Evolutionary conservation across 2,113 vertebrate species (phyloP).

Genomic region (Microcebus murinus): DNA sequence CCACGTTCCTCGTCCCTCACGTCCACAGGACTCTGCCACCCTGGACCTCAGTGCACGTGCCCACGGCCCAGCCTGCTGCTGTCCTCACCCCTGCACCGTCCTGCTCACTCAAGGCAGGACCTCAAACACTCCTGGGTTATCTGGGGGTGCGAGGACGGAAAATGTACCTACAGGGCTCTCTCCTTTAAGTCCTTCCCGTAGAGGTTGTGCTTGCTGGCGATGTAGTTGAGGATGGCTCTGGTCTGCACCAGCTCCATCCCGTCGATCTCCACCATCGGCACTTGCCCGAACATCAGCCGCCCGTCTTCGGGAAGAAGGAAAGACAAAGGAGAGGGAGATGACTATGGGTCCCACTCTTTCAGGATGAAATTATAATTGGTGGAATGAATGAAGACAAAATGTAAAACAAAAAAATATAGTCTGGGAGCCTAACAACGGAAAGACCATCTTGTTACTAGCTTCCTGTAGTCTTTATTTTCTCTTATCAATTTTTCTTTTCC

Average conservation of each 20-base stretch:
- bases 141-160: background rate
- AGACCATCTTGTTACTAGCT: background rate
- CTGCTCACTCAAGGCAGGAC: background rate
- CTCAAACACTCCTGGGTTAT: background rate
- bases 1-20: background rate
- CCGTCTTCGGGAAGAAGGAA: no score
- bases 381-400: background rate
- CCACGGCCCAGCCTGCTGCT: background rate
- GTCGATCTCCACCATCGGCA: no score
- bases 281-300: no score
- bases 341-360: no score
- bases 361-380: background rate
- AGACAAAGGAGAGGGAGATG: no score
- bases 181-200: constrained; percentile 82
- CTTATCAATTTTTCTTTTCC: background rate
- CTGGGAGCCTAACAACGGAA: background rate
- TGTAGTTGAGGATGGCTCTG: no score
- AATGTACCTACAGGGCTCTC: constrained; percentile 85
- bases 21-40: background rate
- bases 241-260: no score
- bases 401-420: background rate
- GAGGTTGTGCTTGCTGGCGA: no score
- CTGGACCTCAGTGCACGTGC: background rate
- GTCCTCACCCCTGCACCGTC: background rate
- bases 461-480: background rate